Conservation (phyloP, 2,797 vertebrate genomes). For the Rhinophrynus dorsalis region DNA sequence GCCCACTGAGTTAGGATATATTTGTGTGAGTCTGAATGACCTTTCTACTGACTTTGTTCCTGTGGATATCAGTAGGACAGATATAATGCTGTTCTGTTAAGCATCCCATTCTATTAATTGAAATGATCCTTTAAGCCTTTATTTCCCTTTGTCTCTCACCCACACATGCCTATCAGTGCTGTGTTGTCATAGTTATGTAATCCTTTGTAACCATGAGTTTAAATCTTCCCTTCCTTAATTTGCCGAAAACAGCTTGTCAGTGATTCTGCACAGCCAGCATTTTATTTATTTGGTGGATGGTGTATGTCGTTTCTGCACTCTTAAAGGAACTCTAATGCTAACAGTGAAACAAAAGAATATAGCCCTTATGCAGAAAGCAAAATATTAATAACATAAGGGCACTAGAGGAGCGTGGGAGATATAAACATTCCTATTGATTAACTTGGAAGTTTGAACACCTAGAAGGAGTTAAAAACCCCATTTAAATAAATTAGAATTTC, state of each 20-base stretch:
- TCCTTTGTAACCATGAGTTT: constrained; percentile 16
- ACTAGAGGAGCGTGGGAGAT: no score
- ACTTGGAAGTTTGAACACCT: no score
- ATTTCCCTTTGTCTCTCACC: constrained; percentile 3
- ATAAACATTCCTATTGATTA: no score
- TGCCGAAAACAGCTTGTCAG: constrained; percentile 22
- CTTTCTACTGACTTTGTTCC: no score
- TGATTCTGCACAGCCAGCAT: constrained; percentile 10
- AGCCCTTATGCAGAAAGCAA: no score
- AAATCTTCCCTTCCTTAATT: constrained; percentile 29
- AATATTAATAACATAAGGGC: no score
- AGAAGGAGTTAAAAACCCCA: no score
- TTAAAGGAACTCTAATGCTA: no score
- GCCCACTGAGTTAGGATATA: no score
- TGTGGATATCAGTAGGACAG: not conserved
- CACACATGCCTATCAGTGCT: not conserved
- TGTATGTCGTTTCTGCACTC: not conserved
- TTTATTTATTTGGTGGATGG: constrained; percentile 6
- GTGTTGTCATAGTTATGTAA: constrained; percentile 21
- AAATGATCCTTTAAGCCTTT: constrained; percentile 14
- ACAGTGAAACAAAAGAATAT: no score
- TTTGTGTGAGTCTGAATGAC: no score
- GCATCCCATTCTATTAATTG: not conserved
- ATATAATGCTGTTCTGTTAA: not conserved
- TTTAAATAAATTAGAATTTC: no score